phyloP scores from a whole-genome alignment of 1,140 invertebrate species.

The Ridgeia piscesae region DNA sequence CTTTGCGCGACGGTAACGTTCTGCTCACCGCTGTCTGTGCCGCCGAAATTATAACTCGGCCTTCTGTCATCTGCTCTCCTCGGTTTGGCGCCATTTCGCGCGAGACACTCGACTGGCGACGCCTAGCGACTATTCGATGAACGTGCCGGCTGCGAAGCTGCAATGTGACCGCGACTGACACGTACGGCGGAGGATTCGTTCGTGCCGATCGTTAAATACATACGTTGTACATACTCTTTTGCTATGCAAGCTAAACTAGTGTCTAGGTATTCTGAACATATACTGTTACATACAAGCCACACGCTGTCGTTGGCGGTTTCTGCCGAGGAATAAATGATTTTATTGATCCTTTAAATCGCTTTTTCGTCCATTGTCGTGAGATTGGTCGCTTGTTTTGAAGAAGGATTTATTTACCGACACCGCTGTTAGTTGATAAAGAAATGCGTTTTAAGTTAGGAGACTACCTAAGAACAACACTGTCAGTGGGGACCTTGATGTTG shows the following conservation, averaged over 20 bases:
- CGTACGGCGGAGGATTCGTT: background rate
- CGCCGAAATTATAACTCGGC: background rate
- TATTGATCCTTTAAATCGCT: background rate
- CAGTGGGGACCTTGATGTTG: too few relatives aligned
- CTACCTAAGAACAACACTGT: too few relatives aligned
- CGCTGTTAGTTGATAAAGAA: too few relatives aligned
- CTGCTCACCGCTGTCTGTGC: background rate
- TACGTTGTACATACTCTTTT: conserved; percentile 6
- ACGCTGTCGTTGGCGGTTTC: background rate
- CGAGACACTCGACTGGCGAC: background rate
- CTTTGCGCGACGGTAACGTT: background rate
- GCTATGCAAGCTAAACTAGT: conserved; percentile 5
- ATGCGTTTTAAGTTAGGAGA: too few relatives aligned
- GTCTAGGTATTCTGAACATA: conserved; percentile 5
- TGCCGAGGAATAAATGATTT: conserved; percentile 5
- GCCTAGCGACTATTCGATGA: background rate
- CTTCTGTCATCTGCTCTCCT: background rate
- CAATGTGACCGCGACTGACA: background rate
- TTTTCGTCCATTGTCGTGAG: background rate
- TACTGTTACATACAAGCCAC: background rate
- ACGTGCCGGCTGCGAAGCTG: background rate
- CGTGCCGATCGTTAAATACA: background rate
- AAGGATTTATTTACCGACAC: too few relatives aligned
- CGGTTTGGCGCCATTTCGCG: background rate
- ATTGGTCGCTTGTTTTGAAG: background rate